phyloP scores from a whole-genome alignment of 2,113 vertebrate species.

The Taurulus bubalis region DNA sequence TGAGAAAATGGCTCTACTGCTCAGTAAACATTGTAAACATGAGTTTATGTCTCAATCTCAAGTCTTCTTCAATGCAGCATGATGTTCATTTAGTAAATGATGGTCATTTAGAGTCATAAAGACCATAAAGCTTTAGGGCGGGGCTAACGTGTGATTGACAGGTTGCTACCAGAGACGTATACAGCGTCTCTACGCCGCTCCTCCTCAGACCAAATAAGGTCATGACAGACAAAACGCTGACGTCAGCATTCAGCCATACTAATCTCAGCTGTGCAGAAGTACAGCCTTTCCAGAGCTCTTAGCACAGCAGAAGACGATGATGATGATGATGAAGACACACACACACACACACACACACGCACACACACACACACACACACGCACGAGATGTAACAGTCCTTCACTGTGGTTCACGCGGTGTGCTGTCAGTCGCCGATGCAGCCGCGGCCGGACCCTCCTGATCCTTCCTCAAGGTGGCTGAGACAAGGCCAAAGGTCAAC shows the following conservation, averaged over 20 bases:
- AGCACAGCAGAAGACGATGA: no score
- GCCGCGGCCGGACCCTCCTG: slow-evolving; percentile 24
- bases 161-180: background rate
- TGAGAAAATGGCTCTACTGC: no score
- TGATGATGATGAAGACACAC: background rate
- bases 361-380: no score
- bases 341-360: no score
- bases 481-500: slow-evolving; percentile 45
- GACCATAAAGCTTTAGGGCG: background rate
- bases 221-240: background rate
- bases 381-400: background rate
- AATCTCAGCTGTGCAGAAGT: background rate
- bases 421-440: slow-evolving; percentile 36
- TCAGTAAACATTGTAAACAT: no score
- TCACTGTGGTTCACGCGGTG: slow-evolving; percentile 15
- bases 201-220: background rate
- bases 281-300: background rate
- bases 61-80: background rate
- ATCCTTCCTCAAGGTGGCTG: slow-evolving; percentile 45
- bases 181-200: background rate
- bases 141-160: background rate
- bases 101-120: background rate
- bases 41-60: no score
- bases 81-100: background rate
- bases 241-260: background rate